Evolutionary conservation across 2,797 vertebrate species (phyloP), one percentile per base, ranked within the genome.

Genomic region (Rhadinocentrus ornatus): DNA sequence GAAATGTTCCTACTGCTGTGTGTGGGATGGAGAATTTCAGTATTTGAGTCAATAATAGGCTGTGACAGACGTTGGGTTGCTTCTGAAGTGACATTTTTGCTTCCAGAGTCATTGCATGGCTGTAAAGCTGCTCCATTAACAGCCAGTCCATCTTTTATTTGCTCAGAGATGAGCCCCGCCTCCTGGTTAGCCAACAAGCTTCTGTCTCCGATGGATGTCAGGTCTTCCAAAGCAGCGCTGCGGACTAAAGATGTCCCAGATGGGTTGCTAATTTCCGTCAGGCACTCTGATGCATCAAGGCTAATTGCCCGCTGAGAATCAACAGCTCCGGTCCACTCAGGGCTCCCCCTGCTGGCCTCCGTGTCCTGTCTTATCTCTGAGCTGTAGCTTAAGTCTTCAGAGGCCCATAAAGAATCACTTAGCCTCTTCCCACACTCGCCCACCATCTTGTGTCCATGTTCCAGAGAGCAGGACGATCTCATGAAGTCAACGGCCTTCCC

Each of bases 161-260:
- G 10, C 16, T 80, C 54, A 3, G 39, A 52, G 62, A n/a, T 22
- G 0, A 56, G 20, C 24, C 69, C 70, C 60, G 66, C 73, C 10
- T 41, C 80, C 20, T 6, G 59, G 8, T 24, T 35, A 0, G 3
- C 63, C 71, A 66, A 54, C 31, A 1, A 3, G 22, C 35, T 24
- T 41, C 57, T 85, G 55, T 91, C 83, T 4, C 84, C 90, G 10
- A 94, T 92, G 34, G 85, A 72, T 0, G 91, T 93, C 26, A 95
- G 90, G 78, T 95, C 93, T 59, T 94, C 93, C 85, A 95, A 32
- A 29, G 92, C 94, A 0, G 71, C 2, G 75, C 91, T 94, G 57
- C 93, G 89, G 20, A 94, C 81, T 11, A 95, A 77, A 46, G 86
- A 79, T 26, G 62, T 63, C 41, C 62, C 75, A 6, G 88, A 62